Base-by-base conservation (phyloP, 2,113 vertebrate genomes). In the Chaenogobius annularis region DNA sequence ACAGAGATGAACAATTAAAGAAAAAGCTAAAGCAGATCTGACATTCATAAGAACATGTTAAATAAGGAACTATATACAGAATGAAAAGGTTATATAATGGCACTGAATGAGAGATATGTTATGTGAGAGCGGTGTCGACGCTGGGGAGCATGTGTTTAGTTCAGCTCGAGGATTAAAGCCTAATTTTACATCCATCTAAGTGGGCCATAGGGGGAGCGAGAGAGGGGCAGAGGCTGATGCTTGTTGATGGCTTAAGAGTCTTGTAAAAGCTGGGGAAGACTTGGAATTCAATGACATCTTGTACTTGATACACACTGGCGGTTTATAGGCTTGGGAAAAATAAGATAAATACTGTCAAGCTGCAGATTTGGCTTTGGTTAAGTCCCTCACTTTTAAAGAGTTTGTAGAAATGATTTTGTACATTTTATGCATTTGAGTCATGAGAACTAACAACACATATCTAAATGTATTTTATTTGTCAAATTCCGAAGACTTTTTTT, bases 181-280 rank as follows among this genome's bases (percentile, higher is more conserved):
- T 87, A 91, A 90, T 91, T 90, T 89, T 87, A 89, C 86, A 90
- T 86, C 86, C 72, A 87, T 86, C 85, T 87, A 88, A 90, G 81
- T 86, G 87, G 87, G 83, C 86, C 85, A 89, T 85, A 79, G 83
- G 83, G 86, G 77, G 70, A 82, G 55, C 26, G 81, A 73, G 81
- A 77, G 77, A 35, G 67, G 58, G 78, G 71, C 64, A 78, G 74
- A 80, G 67, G 82, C 80, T 62, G 85, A 77, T 75, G 69, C 83
- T 77, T 87, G 77, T 86, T 85, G 83, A 89, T 86, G 82, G 85
- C 81, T 88, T 88, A 85, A 77, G 79, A 87, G 85, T 89, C 80
- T 90, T 86, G 65, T 86, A 80, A 61, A 63, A 66, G 59, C 84
- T 62, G 75, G 50, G 77, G 48, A 68, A 79, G 79, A 84, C 75